Evolutionary conservation across 2,113 vertebrate genomes (phyloP).

Genomic region (Siphamia tubifer): DNA sequence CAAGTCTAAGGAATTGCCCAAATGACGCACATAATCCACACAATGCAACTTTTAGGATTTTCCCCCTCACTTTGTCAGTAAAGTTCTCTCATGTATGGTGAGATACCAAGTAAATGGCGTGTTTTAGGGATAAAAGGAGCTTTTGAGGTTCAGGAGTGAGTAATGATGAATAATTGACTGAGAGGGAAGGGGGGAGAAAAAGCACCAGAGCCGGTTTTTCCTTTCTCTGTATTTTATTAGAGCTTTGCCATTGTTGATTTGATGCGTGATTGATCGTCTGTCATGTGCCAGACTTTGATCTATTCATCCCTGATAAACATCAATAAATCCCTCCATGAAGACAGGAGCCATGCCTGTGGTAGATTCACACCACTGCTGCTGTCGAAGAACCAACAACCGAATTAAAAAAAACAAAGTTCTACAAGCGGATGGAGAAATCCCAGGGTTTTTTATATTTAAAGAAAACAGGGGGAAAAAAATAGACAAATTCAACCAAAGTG

Average conservation of each 20-base stretch:
- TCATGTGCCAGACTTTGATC: slow-evolving; percentile 84
- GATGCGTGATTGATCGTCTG: slow-evolving; percentile 85
- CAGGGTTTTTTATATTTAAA: too few species aligned
- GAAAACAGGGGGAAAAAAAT: slow-evolving; percentile 11
- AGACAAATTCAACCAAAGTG: too few species aligned
- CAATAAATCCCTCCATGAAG: slow-evolving; percentile 82
- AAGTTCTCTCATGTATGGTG: slow-evolving; percentile 61
- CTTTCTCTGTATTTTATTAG: slow-evolving; percentile 77
- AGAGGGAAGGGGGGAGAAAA: slow-evolving; percentile 56
- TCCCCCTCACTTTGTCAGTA: slow-evolving; percentile 39
- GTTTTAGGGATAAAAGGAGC: slow-evolving; percentile 68
- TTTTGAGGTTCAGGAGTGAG: slow-evolving; percentile 75
- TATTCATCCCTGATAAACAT: slow-evolving; percentile 84
- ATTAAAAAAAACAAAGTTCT: too few species aligned
- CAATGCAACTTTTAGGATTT: slow-evolving; percentile 30
- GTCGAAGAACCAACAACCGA: slow-evolving; percentile 38
- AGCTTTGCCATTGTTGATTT: slow-evolving; percentile 84
- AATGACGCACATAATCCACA: slow-evolving; percentile 40
- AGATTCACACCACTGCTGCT: slow-evolving; percentile 61
- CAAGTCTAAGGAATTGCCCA: slow-evolving; percentile 34
- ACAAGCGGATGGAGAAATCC: too few species aligned
- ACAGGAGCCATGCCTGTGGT: slow-evolving; percentile 70
- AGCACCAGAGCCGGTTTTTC: slow-evolving; percentile 50
- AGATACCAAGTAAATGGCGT: slow-evolving; percentile 70
- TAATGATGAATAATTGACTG: slow-evolving; percentile 80